These are phyloP conservation scores for Cephus nigrinus DNA, from an alignment of 2,888 invertebrate genomes.

Conservation along the genomic window DNA sequence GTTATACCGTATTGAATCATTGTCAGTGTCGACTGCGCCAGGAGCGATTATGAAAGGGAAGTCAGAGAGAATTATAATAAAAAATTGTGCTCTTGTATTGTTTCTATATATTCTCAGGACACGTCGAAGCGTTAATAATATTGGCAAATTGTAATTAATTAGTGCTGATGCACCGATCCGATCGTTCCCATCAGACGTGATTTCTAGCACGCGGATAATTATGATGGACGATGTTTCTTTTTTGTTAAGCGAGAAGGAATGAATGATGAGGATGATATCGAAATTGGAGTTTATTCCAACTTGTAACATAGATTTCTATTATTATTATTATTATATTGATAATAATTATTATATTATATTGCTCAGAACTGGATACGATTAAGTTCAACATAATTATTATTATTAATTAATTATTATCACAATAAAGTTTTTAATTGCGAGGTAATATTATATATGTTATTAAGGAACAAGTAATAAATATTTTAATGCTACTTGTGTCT, in stretches of 20 bases:
- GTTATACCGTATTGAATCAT: background rate
- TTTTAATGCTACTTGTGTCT: constrained; percentile 44
- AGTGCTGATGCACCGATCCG: background rate
- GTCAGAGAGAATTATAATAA: background rate
- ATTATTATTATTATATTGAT: constrained; percentile 35
- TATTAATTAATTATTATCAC: constrained; percentile 31
- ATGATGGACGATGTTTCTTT: background rate
- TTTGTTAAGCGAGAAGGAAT: background rate
- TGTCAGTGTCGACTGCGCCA: background rate
- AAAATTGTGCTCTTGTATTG: background rate
- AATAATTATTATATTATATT: constrained; percentile 25
- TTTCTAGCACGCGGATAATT: background rate
- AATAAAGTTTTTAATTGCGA: constrained; percentile 35
- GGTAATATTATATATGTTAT: constrained; percentile 42
- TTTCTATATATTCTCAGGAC: background rate
- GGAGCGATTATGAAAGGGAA: background rate
- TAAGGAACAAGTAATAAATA: constrained; percentile 52
- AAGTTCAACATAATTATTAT: constrained; percentile 44
- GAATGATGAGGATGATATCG: background rate
- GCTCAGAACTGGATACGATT: constrained; percentile 56
- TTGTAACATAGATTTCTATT: constrained; percentile 45
- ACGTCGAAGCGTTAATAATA: background rate
- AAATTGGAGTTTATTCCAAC: constrained; percentile 2
- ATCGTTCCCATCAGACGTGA: background rate
- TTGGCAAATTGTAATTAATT: background rate